Evolutionary conservation across 2,113 vertebrate genomes (phyloP).

Genomic region (Girardinichthys multiradiatus): DNA sequence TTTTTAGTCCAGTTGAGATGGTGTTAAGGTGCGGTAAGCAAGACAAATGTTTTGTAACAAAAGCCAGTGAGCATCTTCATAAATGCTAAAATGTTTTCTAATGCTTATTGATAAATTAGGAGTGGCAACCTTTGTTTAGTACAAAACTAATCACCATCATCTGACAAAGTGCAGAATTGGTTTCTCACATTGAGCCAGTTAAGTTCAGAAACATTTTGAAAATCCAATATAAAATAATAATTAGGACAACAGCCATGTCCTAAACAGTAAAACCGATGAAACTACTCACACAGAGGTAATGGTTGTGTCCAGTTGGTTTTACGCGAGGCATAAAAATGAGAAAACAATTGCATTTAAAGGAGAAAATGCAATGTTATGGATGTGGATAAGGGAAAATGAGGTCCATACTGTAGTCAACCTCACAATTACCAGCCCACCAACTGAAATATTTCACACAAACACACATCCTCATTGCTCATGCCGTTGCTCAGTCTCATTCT

Average conservation of each 20-base stretch:
- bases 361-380: neutral
- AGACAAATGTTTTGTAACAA: too few relatives aligned
- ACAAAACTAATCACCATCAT: too few relatives aligned
- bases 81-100: too few relatives aligned
- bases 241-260: too few relatives aligned
- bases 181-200: neutral
- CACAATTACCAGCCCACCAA: conserved; percentile 20
- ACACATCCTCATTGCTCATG: conserved; percentile 23
- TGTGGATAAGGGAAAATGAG: neutral
- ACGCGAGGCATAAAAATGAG: conserved; percentile 13
- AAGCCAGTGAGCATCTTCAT: too few relatives aligned
- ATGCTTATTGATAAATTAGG: too few relatives aligned
- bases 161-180: too few relatives aligned
- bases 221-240: too few relatives aligned
- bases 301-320: neutral
- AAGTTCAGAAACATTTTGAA: too few relatives aligned
- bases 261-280: neutral
- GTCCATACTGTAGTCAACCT: conserved; percentile 17
- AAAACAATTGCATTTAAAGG: conserved; percentile 8
- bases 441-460: conserved; percentile 1
- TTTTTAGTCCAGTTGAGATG: too few relatives aligned
- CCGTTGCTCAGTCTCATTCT: conserved; percentile 32
- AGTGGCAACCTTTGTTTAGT: too few relatives aligned
- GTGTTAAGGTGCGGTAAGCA: too few relatives aligned
- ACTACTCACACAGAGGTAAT: neutral